Evolutionary conservation across 1,140 invertebrate genomes (phyloP).

Genomic region (Metopolophium dirhodum): DNA sequence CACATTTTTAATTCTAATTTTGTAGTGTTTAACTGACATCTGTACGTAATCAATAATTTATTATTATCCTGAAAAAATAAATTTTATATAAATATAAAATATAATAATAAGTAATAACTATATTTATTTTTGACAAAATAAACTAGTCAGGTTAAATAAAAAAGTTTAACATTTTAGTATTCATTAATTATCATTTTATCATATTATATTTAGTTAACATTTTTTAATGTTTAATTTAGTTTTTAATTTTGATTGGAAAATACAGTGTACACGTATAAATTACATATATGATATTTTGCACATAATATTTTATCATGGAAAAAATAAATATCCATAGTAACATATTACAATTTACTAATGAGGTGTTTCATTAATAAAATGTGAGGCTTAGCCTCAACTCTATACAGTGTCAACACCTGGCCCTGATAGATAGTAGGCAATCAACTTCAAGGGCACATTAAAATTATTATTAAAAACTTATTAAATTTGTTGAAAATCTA

Average conservation of each 20-base stretch:
- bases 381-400: too few relatives aligned
- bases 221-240: too few relatives aligned
- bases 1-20: constrained; percentile 79
- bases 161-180: too few relatives aligned
- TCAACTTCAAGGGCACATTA: background rate
- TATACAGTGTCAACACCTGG: background rate
- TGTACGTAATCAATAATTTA: constrained; percentile 80
- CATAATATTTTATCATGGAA: too few relatives aligned
- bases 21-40: constrained; percentile 80
- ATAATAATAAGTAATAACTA: background rate
- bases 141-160: background rate
- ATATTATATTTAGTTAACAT: too few relatives aligned
- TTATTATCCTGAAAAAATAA: constrained; percentile 71
- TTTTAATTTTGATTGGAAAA: too few relatives aligned
- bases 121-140: background rate
- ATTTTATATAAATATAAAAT: background rate
- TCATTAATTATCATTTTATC: too few relatives aligned
- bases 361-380: too few relatives aligned
- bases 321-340: too few relatives aligned
- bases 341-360: too few relatives aligned
- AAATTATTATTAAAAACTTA: background rate
- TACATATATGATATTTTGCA: too few relatives aligned
- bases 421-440: background rate
- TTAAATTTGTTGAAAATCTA: background rate
- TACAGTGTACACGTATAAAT: too few relatives aligned